Conservation (phyloP, 2,113 vertebrate genomes). For the Butorides virescens region DNA sequence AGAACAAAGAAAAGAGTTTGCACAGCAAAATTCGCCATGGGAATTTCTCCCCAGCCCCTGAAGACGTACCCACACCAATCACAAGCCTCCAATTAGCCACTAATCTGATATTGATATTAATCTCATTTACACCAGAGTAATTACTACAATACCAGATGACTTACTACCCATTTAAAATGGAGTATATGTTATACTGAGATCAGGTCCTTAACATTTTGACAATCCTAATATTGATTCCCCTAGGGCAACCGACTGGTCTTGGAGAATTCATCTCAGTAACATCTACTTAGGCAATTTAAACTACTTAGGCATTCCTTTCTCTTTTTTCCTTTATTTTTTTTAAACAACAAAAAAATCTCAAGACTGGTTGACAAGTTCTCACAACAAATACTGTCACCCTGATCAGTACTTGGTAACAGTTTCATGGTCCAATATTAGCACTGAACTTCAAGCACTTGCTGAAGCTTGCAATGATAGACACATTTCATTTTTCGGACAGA, state of each 20-base stretch:
- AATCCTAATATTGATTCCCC: background rate
- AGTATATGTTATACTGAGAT: background rate
- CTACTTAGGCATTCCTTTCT: background rate
- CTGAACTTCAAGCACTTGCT: constrained; percentile 19
- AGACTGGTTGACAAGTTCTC: background rate
- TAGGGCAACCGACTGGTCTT: background rate
- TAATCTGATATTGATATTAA: constrained; percentile 22
- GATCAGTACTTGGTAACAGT: background rate
- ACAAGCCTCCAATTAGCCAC: background rate
- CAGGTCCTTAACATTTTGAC: background rate
- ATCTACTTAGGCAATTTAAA: background rate
- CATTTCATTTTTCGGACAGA: constrained; percentile 41
- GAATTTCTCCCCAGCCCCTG: background rate
- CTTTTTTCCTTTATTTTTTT: background rate
- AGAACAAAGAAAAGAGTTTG: background rate
- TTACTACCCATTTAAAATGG: background rate
- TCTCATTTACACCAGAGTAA: constrained; percentile 18
- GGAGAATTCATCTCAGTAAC: background rate
- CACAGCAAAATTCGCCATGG: background rate
- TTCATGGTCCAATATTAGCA: background rate
- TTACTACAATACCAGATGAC: background rate
- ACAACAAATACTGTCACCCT: background rate
- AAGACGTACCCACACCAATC: background rate
- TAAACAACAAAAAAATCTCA: background rate
- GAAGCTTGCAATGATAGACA: constrained; percentile 34